These are phyloP conservation scores for Philopotamus ludificatus DNA, from an alignment of 1,140 invertebrate species.

Conservation along the genomic window DNA sequence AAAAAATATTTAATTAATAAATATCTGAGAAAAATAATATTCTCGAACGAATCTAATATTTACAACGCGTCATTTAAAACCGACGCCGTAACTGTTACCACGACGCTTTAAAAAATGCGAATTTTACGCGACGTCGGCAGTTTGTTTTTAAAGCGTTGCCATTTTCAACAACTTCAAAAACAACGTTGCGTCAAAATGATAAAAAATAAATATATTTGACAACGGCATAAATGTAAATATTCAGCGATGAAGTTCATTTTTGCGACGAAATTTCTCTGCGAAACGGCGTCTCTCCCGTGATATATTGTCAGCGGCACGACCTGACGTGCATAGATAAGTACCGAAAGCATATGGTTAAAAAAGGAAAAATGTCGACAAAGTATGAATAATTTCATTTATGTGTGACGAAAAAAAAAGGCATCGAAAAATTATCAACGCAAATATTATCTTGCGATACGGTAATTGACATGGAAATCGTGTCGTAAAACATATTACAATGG, in stretches of 20 bases:
- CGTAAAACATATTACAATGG: too few species aligned
- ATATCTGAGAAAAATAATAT: not conserved
- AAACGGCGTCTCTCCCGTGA: not conserved
- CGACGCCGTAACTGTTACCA: too few species aligned
- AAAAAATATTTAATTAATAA: too few species aligned
- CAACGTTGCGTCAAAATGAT: not conserved
- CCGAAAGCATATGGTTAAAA: not conserved
- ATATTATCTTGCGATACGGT: too few species aligned
- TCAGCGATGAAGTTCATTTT: not conserved
- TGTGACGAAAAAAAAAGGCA: too few species aligned
- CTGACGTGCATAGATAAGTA: not conserved
- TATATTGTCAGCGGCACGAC: not conserved
- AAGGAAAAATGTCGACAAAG: not conserved
- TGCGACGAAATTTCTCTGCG: not conserved
- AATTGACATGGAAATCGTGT: too few species aligned
- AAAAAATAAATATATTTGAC: not conserved
- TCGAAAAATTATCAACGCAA: too few species aligned
- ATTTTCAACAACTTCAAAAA: not conserved
- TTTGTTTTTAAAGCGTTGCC: not conserved
- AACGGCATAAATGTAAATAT: not conserved
- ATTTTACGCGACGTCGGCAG: not conserved
- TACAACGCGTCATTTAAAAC: not conserved
- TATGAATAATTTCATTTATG: not conserved
- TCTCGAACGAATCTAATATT: not conserved
- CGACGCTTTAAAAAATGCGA: too few species aligned